A percentile compares a stretch with the other conserved stretches of the same genome.
Conservation (phyloP, 1,140 invertebrate genomes). For the Rhynchophorus ferrugineus region DNA sequence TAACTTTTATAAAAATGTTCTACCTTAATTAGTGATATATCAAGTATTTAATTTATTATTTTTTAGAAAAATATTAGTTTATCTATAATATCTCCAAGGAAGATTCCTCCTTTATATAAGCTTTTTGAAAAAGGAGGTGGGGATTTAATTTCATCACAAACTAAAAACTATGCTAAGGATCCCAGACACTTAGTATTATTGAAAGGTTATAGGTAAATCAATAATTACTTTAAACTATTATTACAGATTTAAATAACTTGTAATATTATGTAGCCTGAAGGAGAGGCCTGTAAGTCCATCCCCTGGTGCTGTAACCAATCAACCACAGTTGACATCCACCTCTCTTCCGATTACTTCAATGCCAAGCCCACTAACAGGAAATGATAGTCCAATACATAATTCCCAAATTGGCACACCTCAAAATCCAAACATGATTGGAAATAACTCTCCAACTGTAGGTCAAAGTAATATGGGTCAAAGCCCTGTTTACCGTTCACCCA, state of each 20-base stretch:
- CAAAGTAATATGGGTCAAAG: conserved; percentile 30
- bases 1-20: background rate
- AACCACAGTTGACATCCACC: conserved; percentile 36
- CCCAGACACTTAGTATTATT: conserved; percentile 74
- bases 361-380: conserved; percentile 50
- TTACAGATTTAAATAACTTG: conserved; percentile 2
- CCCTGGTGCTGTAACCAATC: conserved; percentile 38
- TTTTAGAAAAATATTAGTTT: conserved; percentile 72
- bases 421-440: conserved; percentile 32
- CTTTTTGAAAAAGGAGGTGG: conserved; percentile 80
- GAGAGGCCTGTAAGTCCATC: conserved; percentile 71
- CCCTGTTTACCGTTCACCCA: conserved; percentile 31
- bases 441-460: conserved; percentile 27
- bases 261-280: conserved; percentile 53
- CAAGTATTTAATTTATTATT: conserved; percentile 24
- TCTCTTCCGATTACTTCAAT: conserved; percentile 39
- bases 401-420: conserved; percentile 12
- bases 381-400: conserved; percentile 47
- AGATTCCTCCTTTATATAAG: conserved; percentile 71
- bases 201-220: conserved; percentile 55
- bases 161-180: conserved; percentile 88
- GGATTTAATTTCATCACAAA: conserved; percentile 67
- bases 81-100: conserved; percentile 80
- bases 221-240: background rate
- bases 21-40: background rate